Base-by-base conservation (phyloP, 2,113 vertebrate genomes). In the Dicentrarchus labrax region DNA sequence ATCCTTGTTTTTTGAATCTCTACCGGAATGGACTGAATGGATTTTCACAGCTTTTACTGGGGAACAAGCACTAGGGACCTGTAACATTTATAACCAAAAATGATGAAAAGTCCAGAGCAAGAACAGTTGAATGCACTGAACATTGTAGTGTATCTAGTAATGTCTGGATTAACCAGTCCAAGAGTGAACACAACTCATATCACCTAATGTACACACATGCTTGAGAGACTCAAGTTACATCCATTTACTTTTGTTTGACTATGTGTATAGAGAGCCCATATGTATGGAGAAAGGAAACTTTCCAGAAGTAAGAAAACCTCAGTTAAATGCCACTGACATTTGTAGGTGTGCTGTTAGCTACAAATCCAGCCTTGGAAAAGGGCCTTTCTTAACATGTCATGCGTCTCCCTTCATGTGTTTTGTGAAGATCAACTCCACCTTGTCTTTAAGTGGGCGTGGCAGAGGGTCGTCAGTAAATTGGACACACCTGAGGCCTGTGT, bases 61-160 rank as follows among this genome's bases (percentile, higher is more conserved):
- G 50, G 30, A 51, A 43, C 13, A 19, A 57, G 60, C 41, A 62
- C 19, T 4, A 41, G n/a, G 57, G 24, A 13, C 36, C 41, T 62
- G 22, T 36, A 53, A 80, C 47, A 79, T 62, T 78, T 70, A 36
- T 12, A 51, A 60, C 19, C 53, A 67, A 22, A 53, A 60, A 67
- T 78, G 54, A 78, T 69, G 24, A 78, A 70, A 78, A 38, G 67
- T 62, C 76, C 67, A 53, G 21, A 71, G 57, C 60, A 66, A 72
- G 57, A 79, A 1, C 9, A 50, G 6, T 9, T 60, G 53, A 70
- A 43, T 17, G 19, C n/a, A 53, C 56, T 19, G 12, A 24, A 57
- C 30, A 22, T 38, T 38, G 19, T 53, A 22, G 1, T 60, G 6
- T 21, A 41, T 79, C 36, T 53, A 8, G 57, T 51, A 57, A 64